These are phyloP conservation scores for Callorhinus ursinus DNA, from an alignment of 2,113 vertebrate genomes.

Conservation along the genomic window DNA sequence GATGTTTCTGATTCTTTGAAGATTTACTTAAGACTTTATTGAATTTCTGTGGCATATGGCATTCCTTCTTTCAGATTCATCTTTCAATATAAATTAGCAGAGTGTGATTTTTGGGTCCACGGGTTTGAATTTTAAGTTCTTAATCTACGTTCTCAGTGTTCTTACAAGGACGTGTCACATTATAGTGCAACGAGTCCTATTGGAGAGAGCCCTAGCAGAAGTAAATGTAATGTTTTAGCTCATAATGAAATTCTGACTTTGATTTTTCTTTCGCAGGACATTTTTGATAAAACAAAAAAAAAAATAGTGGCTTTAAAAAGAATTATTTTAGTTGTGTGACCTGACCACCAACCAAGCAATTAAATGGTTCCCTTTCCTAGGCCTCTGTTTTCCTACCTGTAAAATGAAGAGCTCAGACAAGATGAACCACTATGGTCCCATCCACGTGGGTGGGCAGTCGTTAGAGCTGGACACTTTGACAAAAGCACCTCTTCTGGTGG, in stretches of 20 bases:
- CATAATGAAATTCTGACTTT: background rate
- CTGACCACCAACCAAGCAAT: background rate
- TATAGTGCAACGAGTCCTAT: rapidly evolving
- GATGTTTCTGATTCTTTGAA: conserved; percentile 38
- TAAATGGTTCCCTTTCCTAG: background rate
- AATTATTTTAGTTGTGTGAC: background rate
- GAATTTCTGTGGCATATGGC: background rate
- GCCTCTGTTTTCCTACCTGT: background rate
- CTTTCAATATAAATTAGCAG: background rate
- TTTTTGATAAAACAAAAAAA: background rate
- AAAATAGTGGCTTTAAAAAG: background rate
- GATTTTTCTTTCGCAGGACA: background rate
- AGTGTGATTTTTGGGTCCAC: background rate
- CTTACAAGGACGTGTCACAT: background rate
- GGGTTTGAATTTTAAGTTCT: background rate
- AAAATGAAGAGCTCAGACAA: background rate
- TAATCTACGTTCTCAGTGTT: background rate
- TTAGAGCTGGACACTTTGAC: background rate
- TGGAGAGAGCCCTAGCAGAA: background rate
- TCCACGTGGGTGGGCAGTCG: rapidly evolving
- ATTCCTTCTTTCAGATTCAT: background rate
- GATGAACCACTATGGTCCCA: rapidly evolving
- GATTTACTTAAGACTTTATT: conserved; percentile 31
- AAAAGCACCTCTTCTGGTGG: background rate
- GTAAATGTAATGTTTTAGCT: background rate